Evolutionary conservation across 2,797 vertebrate species (phyloP), one percentile per base, ranked within the genome.

Genomic region (Rhynchotus rufescens): DNA sequence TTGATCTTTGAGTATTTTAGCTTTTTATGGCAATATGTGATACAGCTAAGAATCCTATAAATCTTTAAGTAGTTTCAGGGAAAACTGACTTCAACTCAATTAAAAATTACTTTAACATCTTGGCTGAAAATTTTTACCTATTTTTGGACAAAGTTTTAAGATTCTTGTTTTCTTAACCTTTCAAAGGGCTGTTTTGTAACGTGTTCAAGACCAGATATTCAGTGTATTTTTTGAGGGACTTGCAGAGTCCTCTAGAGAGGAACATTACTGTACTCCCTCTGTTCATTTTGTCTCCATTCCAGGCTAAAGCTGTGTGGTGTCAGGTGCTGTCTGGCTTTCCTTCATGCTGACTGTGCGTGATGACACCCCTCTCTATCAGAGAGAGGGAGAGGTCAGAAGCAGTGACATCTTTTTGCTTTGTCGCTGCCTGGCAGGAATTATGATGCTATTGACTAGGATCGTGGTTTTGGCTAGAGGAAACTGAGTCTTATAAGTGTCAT

Each of bases 31-130:
- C 32, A 86, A 22, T 57, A 93, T 91, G 49, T 42, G 42, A 75
- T 80, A 47, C 62, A 86, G 72, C 77, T 95, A 90, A 92, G 96
- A 95, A 92, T 93, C 86, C 51, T 92, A 22, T 74, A 45, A 84
- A 91, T 59, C 54, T 86, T 89, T 49, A 74, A 82, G 42, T 67
- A 80, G 22, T 49, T 77, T 89, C 73, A 44, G 30, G 65, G 80
- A 94, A 94, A 93, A 80, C 68, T 82, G 10, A 84, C 51, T 92
- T 91, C 80, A 94, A 64, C 54, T 86, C 22, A 21, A 68, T 89
- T 88, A 66, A 85, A 90, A 91, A 51, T 72, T 49, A 57, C 76
- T 84, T 93, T 20, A 57, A 66, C 74, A 68, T 51, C 54, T 15
- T 68, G 71, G 54, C 26, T 74, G 20, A 66, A 61, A 1, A 21